These are phyloP conservation scores for Podarcis lilfordi DNA, from an alignment of 2,797 vertebrate genomes.

Conservation along the genomic window DNA sequence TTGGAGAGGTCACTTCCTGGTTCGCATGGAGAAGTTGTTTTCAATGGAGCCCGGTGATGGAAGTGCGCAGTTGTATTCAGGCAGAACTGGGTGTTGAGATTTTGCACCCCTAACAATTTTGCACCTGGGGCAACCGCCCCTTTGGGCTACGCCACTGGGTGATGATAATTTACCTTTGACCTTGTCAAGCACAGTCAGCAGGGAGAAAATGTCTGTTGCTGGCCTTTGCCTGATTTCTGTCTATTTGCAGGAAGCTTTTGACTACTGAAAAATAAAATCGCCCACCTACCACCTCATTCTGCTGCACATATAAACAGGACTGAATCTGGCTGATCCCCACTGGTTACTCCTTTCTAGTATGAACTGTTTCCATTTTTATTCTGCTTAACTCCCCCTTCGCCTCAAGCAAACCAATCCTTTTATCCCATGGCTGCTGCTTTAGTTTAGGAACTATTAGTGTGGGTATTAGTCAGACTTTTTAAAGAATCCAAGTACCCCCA, in stretches of 20 bases:
- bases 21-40: no score
- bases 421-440: neutral
- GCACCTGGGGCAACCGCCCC: no score
- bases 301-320: neutral
- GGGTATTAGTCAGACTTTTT: neutral
- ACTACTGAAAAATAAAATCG: neutral
- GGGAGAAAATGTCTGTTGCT: neutral
- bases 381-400: no score
- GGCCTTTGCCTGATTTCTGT: neutral
- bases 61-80: no score
- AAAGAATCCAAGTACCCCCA: neutral
- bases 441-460: neutral
- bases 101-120: no score
- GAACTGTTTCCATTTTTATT: neutral
- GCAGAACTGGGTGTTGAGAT: no score
- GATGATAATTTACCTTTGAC: neutral
- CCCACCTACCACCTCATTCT: neutral
- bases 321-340: neutral
- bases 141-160: neutral
- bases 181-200: neutral
- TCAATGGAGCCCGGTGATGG: no score
- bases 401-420: neutral
- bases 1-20: no score
- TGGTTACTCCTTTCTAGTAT: neutral
- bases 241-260: neutral